Base-by-base conservation (phyloP, 2,797 vertebrate genomes). In the Galago senegalensis region DNA sequence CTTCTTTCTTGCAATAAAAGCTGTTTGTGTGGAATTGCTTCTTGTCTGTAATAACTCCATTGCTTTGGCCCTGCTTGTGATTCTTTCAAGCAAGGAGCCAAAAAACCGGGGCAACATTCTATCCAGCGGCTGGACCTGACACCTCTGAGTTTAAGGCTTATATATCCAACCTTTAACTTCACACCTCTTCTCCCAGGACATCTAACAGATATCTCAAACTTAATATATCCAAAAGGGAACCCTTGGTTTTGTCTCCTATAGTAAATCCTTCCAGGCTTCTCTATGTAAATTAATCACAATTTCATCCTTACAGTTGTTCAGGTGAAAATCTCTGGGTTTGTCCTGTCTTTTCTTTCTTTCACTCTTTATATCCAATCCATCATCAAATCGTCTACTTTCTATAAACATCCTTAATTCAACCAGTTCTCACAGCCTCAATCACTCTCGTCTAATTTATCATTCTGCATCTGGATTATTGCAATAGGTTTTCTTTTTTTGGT, bases 141-240 rank as follows among this genome's bases (percentile, higher is more conserved):
- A 53, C 37, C n/a, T 53, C 14, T 56, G 29, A 88, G 60, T 46
- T 75, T 53, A 21, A 82, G 69, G 65, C 76, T 80, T 49, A 25
- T 61, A 27, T 79, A 63, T 89, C 21, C 76, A 83, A 37, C 34
- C 10, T 53, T 87, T 10, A 61, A 73, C 23, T 34, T 4, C 6
- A 12, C 23, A n/a, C 53, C 43, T 90, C 91, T 95, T 77, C 67
- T 88, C 80, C 43, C 43, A 84, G 34, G 60, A 73, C 43, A n/a
- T 63, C 86, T 79, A 94, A 93, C 0, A 76, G n/a, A 72, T 12
- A 70, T 7, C 40, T 89, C 75, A 82, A 65, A 80, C 14, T 87
- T 56, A 60, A 20, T 53, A 89, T 34, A 63, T 31, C 37, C 67
- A 60, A 94, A 94, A 73, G 58, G 20, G 16, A 86, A 58, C n/a